Evolutionary conservation across 2,797 vertebrate genomes (phyloP).

Genomic region (Lophotriccus pileatus): DNA sequence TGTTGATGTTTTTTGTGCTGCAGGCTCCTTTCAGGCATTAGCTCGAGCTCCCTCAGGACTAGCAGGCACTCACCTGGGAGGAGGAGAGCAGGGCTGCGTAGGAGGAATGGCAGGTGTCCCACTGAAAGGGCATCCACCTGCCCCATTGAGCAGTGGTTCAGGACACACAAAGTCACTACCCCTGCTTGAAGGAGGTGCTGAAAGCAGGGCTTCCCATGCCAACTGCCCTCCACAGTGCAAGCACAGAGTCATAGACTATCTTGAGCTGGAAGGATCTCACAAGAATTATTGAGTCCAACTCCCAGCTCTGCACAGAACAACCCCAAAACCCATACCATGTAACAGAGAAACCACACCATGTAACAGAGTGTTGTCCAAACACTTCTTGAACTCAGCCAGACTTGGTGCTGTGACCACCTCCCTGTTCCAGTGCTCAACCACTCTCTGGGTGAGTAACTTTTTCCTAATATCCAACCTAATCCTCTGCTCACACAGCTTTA

Average conservation of each 20-base stretch:
- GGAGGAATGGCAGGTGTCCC: neutral
- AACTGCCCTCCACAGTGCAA: neutral
- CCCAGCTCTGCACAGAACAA: neutral
- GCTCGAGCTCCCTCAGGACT: fast-evolving
- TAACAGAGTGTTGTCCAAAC: neutral
- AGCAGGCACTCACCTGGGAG: neutral
- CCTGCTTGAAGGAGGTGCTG: neutral
- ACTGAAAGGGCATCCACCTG: fast-evolving
- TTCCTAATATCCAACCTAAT: neutral
- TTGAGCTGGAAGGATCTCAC: neutral
- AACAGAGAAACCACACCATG: neutral
- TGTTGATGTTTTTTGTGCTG: neutral
- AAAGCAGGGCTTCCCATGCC: neutral
- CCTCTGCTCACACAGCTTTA: neutral
- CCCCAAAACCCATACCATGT: neutral
- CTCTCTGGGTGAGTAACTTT: neutral
- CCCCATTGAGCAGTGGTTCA: neutral
- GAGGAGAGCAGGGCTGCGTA: neutral
- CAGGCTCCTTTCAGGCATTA: neutral
- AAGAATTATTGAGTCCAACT: neutral
- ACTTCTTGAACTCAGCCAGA: neutral
- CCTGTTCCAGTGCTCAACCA: neutral
- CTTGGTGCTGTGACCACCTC: neutral
- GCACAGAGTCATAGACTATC: neutral
- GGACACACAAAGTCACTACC: neutral